These are phyloP conservation scores for Antennarius striatus DNA, from an alignment of 2,113 vertebrate genomes.

Conservation along the genomic window DNA sequence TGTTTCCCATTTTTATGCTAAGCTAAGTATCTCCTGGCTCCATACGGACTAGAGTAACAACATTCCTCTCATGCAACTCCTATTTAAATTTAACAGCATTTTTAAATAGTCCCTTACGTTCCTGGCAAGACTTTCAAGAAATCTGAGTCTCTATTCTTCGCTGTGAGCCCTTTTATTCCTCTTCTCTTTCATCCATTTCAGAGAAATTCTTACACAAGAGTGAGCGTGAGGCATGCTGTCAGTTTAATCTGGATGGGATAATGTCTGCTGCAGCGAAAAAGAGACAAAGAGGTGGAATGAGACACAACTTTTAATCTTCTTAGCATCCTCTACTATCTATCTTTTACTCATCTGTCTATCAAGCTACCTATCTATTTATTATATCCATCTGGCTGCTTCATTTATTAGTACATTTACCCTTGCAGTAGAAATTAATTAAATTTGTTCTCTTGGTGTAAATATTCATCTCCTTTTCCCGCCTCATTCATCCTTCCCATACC, in stretches of 20 bases:
- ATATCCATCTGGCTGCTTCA: slow-evolving; percentile 15
- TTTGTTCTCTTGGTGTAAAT: slow-evolving; percentile 8
- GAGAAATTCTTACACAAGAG: slow-evolving; percentile 63
- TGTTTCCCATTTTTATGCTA: not conserved
- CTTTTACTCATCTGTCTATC: slow-evolving; percentile 52
- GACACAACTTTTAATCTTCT: slow-evolving; percentile 73
- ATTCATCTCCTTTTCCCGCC: not conserved
- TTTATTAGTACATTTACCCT: slow-evolving; percentile 14
- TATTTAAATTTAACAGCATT: not conserved
- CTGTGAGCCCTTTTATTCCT: slow-evolving; percentile 50
- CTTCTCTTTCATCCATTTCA: slow-evolving; percentile 57
- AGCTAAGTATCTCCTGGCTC: not conserved
- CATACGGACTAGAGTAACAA: too few relatives aligned
- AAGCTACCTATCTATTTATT: slow-evolving; percentile 27
- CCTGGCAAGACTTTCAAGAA: not conserved
- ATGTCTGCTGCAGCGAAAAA: slow-evolving; percentile 31
- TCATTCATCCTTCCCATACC: slow-evolving; percentile 6
- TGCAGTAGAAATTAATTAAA: slow-evolving; percentile 4
- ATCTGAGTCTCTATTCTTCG: not conserved
- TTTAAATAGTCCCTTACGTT: not conserved
- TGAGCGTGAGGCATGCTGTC: slow-evolving; percentile 50
- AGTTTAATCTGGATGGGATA: slow-evolving; percentile 73
- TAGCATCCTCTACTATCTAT: slow-evolving; percentile 56
- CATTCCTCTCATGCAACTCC: too few relatives aligned
- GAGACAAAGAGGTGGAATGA: slow-evolving; percentile 45